Conservation (phyloP, 2,888 invertebrate genomes). For the Hemicrepidius hirtus region DNA sequence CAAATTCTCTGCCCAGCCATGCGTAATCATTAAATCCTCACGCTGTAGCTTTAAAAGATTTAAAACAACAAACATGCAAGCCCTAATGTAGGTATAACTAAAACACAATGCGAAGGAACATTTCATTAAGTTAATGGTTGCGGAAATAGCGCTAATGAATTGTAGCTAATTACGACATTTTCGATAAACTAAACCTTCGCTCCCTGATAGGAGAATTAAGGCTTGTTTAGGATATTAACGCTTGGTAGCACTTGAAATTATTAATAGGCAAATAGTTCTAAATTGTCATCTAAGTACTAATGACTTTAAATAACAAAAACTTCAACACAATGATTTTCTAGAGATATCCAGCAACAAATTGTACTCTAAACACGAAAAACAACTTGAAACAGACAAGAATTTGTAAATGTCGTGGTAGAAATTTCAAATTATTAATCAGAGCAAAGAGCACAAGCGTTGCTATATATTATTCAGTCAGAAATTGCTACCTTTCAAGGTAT, state of each 20-base stretch:
- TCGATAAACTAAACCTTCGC: not conserved
- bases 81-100: no score
- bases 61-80: no score
- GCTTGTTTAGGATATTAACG: not conserved
- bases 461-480: slow-evolving; percentile 7
- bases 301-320: not conserved
- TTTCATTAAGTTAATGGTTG: not conserved
- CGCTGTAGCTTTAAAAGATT: no score
- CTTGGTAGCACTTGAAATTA: not conserved
- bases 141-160: not conserved
- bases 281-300: not conserved
- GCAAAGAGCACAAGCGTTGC: slow-evolving; percentile 9
- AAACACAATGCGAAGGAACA: not conserved
- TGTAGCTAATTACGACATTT: not conserved
- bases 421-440: slow-evolving; percentile 26
- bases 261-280: not conserved
- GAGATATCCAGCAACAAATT: slow-evolving; percentile 2
- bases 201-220: not conserved
- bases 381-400: slow-evolving; percentile 4
- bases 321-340: not conserved
- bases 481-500: slow-evolving; percentile 18
- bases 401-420: slow-evolving; percentile 2
- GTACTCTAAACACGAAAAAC: slow-evolving; percentile 6
- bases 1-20: no score
- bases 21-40: no score